Percentiles rank a stretch among this genome's conserved stretches.
Evolutionary conservation across 2,888 invertebrate species (phyloP).

Genomic region (Bhutanitis thaidina): DNA sequence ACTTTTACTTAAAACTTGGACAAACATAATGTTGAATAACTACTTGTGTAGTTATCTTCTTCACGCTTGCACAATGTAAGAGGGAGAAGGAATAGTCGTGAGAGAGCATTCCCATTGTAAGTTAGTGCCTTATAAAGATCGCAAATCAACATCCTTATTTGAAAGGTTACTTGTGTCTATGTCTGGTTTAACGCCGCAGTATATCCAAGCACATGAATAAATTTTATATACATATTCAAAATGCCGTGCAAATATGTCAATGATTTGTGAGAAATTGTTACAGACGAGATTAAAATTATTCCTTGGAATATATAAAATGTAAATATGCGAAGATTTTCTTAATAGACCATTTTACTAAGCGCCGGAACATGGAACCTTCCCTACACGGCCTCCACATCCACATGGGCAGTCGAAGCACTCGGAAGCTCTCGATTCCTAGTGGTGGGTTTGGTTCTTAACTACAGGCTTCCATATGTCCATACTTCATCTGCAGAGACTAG

Average conservation of each 20-base stretch:
- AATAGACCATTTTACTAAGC: no score
- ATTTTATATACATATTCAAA: conserved; percentile 1
- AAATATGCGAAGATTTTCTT: no score
- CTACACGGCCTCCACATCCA: no score
- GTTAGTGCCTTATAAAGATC: conserved; percentile 21
- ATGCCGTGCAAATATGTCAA: neutral
- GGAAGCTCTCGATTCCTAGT: no score
- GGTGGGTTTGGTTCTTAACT: no score
- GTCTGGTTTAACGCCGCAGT: conserved; percentile 4
- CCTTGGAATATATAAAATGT: no score
- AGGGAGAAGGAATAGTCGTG: conserved; percentile 18
- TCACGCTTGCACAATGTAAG: conserved; percentile 21
- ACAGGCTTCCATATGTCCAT: no score
- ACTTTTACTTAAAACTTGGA: neutral
- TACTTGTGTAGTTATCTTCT: conserved; percentile 13
- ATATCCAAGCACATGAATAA: neutral
- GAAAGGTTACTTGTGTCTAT: conserved; percentile 19
- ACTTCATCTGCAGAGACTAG: no score
- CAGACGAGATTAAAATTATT: no score
- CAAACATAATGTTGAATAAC: conserved; percentile 1
- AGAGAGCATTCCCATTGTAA: conserved; percentile 19
- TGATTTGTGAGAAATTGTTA: no score
- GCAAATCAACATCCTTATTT: conserved; percentile 21
- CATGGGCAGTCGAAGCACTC: no score
- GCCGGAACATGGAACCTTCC: no score